Conservation (phyloP, 2,888 invertebrate genomes). For the Polydrusus tereticollis region DNA sequence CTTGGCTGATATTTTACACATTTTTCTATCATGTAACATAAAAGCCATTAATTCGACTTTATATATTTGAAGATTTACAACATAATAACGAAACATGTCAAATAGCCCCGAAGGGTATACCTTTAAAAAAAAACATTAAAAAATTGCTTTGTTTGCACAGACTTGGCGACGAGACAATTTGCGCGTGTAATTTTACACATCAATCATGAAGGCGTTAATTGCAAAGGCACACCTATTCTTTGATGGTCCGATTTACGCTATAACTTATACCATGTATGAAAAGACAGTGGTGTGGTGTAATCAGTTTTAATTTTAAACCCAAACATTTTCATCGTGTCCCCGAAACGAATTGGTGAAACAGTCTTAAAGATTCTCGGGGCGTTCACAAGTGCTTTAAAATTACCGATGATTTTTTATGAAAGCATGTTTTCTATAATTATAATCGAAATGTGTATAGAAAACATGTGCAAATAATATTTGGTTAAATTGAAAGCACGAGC, state of each 20-base stretch:
- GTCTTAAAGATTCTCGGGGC: too few species aligned
- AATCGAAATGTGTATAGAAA: too few species aligned
- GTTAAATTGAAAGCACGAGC: too few species aligned
- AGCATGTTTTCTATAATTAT: too few species aligned
- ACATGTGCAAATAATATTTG: too few species aligned
- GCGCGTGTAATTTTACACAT: conserved; percentile 40
- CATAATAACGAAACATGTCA: not conserved
- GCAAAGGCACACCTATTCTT: conserved; percentile 38
- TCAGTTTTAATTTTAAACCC: too few species aligned
- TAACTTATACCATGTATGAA: conserved; percentile 3
- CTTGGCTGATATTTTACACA: not conserved
- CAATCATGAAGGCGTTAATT: conserved; percentile 45
- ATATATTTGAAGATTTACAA: not conserved
- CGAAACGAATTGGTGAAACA: too few species aligned
- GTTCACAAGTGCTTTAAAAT: too few species aligned
- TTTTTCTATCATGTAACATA: not conserved
- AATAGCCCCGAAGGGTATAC: not conserved
- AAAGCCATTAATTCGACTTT: not conserved
- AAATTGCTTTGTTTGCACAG: conserved; percentile 19
- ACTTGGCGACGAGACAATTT: conserved; percentile 32
- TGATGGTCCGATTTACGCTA: conserved; percentile 29
- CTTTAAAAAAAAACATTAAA: conserved; percentile 5
- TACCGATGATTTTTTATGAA: too few species aligned
- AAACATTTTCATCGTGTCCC: too few species aligned
- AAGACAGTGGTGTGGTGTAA: conserved; percentile 1